A percentile compares a stretch with the other conserved stretches of the same genome.
Evolutionary conservation across 2,888 invertebrate species (phyloP).

Genomic region (Molanna angustata): DNA sequence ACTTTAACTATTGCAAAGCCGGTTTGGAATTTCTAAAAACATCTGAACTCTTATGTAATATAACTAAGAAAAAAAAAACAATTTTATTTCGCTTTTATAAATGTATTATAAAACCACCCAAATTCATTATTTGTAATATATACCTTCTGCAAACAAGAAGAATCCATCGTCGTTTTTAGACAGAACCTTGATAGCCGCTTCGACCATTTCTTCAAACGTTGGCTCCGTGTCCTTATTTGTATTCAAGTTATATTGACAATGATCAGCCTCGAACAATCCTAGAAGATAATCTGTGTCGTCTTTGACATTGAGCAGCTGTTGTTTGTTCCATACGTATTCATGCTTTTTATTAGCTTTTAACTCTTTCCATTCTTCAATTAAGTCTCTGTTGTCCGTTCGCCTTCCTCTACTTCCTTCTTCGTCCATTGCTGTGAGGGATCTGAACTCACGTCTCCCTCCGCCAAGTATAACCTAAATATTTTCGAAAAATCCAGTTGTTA

Average conservation of each 20-base stretch:
- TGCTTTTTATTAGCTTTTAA: conserved; percentile 44
- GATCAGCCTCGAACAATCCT: conserved; percentile 64
- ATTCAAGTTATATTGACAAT: conserved; percentile 70
- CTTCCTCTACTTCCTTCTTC: conserved; percentile 48
- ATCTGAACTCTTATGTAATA: no score
- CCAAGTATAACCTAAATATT: conserved; percentile 66
- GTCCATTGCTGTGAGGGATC: conserved; percentile 54
- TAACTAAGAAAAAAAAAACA: no score
- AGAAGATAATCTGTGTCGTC: conserved; percentile 56
- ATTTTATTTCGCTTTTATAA: no score
- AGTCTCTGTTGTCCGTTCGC: conserved; percentile 60
- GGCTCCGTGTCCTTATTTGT: conserved; percentile 56
- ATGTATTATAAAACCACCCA: no score
- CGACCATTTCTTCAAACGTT: conserved; percentile 76
- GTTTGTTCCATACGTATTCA: conserved; percentile 51
- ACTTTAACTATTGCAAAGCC: no score
- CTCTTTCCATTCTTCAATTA: conserved; percentile 65
- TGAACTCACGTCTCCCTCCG: conserved; percentile 68
- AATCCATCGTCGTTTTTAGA: conserved; percentile 65
- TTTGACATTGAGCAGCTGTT: conserved; percentile 47
- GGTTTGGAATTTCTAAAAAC: no score
- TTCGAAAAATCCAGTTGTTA: no score
- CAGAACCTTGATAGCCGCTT: conserved; percentile 70
- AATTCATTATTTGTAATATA: no score
- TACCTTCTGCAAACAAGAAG: conserved; percentile 76